Evolutionary conservation across 2,888 invertebrate genomes (phyloP), one percentile per base, ranked within the genome.

Genomic region (Lycaena phlaeas): DNA sequence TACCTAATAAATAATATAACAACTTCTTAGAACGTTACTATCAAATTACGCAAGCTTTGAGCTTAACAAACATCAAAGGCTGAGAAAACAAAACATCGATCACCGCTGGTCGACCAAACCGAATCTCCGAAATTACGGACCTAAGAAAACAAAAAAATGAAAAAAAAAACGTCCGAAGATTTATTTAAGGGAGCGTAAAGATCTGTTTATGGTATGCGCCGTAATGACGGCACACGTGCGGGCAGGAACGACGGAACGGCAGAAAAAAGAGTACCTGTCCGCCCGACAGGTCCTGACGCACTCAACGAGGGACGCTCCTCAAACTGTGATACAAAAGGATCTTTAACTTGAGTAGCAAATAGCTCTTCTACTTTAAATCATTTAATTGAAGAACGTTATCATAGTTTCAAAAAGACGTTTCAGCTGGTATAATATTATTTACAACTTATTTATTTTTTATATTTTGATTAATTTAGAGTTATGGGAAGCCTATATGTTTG

Each of bases 121-220:
- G 67, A 68, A 68, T 68, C 65, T 68, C 64, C 69, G 47, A 78
- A 76, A 73, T 77, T 76, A 77, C 64, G 61, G 64, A 50, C 74
- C 75, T 75, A 79, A 79, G 71, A 81, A 78, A 81, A 81, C 71
- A 77, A 68, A 59, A 68, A 69, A 75, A 68, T 9, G 22, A 14
- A 17, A 17, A 6, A 17, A 18, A 64, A 68, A 61, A 52, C 47
- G 51, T 53, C 51, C 67, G 68, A 78, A 81, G 84, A 84, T 84
- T 82, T 84, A 84, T 82, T 82, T 82, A 82, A 84, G 73, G 82
- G 74, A 81, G 81, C 84, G 82, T 82, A 82, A 84, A 84, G 81
- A 82, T 84, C 79, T 84, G 84, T 84, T 84, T 84, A 84, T 84
- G 84, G 84, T 84, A 84, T 84, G 84, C 79, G 82, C 75, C 68